Evolutionary conservation across 2,113 vertebrate species (phyloP).

Genomic region (Talpa occidentalis): DNA sequence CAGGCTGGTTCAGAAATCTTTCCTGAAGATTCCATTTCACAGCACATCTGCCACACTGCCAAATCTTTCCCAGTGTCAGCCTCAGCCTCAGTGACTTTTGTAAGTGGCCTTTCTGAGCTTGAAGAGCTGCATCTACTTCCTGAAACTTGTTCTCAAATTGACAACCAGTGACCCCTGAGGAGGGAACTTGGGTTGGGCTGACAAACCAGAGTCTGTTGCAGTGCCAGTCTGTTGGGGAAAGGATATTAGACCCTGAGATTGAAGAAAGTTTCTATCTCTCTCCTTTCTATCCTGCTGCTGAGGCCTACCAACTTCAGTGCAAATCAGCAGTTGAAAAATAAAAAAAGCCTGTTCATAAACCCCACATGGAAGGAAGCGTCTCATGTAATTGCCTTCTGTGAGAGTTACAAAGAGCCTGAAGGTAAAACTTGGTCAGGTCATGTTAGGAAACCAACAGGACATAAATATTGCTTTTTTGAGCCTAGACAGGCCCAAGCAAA

Average conservation of each 20-base stretch:
- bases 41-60: not conserved
- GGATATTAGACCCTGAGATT: not conserved
- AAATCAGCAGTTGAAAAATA: not conserved
- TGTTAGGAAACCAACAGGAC: not conserved
- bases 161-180: not conserved
- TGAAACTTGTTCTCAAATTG: not conserved
- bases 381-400: not conserved
- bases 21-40: not conserved
- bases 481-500: not conserved
- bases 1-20: not conserved
- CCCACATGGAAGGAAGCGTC: not conserved
- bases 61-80: not conserved
- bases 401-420: not conserved
- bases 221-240: not conserved
- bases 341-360: not conserved
- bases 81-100: conserved; percentile 48
- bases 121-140: not conserved
- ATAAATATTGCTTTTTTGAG: not conserved
- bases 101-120: conserved; percentile 9
- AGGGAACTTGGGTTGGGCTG: not conserved
- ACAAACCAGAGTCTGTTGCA: not conserved
- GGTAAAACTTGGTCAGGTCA: not conserved
- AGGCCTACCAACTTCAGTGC: not conserved
- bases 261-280: not conserved
- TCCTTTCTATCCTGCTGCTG: not conserved